Base-by-base conservation (phyloP, 2,888 invertebrate genomes). In the Plebejus anna region DNA sequence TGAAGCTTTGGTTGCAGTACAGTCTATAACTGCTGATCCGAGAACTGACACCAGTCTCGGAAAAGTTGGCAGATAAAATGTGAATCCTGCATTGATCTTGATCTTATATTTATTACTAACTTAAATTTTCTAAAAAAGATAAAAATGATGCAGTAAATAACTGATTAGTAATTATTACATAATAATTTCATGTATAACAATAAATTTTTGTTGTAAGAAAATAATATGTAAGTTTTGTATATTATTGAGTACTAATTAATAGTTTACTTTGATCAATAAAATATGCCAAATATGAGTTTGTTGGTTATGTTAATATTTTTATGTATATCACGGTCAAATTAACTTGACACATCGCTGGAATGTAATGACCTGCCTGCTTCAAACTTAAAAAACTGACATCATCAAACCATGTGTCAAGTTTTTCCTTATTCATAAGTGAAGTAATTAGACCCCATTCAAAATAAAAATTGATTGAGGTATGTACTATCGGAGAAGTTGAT, bases 21-120 rank as follows among this genome's bases (percentile, higher is more conserved):
- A 99, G 93, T 95, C 94, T 79, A 94, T 99, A 1, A 99, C 99
- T 0, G 99, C 99, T 4, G 97, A 99, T 94, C 99, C 99, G 2
- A 98, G 98, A 92, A 99, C 99, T 79, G 98, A 99, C 86, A 98
- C 98, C 0, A 97, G 96, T 87, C 93, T 99, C 73, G 99, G 99
- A 76, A 97, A 97, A 95, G 98, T 99, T 81, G 99, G 99, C 47
- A 89, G 90, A 90, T 91, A 92, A 89, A 61, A 70, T 11, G n/a
- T 73, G 1, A 5, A 76, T 42, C n/a, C 59, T 57, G 51, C 28
- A 1, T 36, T 13, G 11, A 72, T 72, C 16, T 51, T 51, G 22
- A 16, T 9, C 61, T 76, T 59, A 59, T 47, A 36, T 72, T 73
- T 28, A 55, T 73, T 55, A 66, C 66, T 32, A 4, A 66, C 66